Evolutionary conservation across 2,888 invertebrate genomes (phyloP).

Genomic region (Octonoba sinensis): DNA sequence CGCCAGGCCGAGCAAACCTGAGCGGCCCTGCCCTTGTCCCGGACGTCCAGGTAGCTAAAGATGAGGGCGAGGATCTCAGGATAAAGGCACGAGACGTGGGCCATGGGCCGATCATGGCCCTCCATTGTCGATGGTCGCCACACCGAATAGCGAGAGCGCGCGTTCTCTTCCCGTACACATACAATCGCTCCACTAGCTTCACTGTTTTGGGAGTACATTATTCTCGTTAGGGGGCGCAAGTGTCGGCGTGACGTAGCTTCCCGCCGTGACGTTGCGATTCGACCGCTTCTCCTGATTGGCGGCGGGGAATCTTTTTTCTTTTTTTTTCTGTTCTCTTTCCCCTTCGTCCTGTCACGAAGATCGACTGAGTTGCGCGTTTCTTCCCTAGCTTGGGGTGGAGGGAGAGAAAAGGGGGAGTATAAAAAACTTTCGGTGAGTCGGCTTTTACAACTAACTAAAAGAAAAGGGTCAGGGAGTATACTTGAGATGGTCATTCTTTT

Average conservation of each 20-base stretch:
- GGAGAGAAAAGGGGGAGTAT: slow-evolving; percentile 2
- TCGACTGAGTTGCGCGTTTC: slow-evolving; percentile 42
- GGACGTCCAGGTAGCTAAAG: slow-evolving; percentile 88
- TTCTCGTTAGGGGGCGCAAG: slow-evolving; percentile 48
- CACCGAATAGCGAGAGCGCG: slow-evolving; percentile 13
- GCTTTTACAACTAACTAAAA: slow-evolving; percentile 27
- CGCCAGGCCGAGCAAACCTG: slow-evolving; percentile 87
- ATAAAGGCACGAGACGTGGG: slow-evolving; percentile 88
- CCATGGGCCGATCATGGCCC: slow-evolving; percentile 56
- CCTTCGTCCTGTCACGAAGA: slow-evolving; percentile 45
- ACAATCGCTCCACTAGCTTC: no score
- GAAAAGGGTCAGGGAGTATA: slow-evolving; percentile 26
- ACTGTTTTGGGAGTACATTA: not conserved
- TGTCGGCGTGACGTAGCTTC: slow-evolving; percentile 43
- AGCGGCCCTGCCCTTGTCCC: slow-evolving; percentile 89
- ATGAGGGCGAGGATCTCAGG: slow-evolving; percentile 93
- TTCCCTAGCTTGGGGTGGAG: not conserved
- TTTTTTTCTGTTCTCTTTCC: slow-evolving; percentile 19
- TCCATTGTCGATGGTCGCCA: slow-evolving; percentile 34
- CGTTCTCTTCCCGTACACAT: no score
- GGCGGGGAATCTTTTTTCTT: slow-evolving; percentile 13
- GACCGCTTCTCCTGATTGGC: slow-evolving; percentile 19
- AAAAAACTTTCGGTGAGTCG: slow-evolving; percentile 55
- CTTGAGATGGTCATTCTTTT: no score
- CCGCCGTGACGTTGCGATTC: slow-evolving; percentile 1